Evolutionary conservation across 2,888 invertebrate genomes (phyloP), one percentile per base, ranked within the genome.

Genomic region (Mayetiola destructor): DNA sequence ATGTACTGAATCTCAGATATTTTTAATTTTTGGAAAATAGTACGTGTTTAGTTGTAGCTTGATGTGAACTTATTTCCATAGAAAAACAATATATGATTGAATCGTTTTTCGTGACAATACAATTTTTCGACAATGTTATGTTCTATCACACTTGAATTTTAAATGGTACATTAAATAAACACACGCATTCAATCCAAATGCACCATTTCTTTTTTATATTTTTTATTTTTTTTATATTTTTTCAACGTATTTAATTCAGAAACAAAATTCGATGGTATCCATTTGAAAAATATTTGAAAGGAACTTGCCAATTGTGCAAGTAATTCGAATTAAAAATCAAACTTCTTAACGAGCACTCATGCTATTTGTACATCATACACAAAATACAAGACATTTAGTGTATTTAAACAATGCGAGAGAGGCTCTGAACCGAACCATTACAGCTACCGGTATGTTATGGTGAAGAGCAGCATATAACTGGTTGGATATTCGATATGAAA

Each of bases 361-460:
- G 27, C 23, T 48, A 27, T 27, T 48, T 48, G 53, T 53, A 53
- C 53, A 53, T 53, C 53, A 18, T 30, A 53, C 53, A 53, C 53
- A 53, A 53, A 53, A 53, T 20, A 32, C 53, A 53, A 53, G 53
- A 42, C 56, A 42, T 56, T 56, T 56, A 56, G 30, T 30, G 56
- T 40, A 53, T 53, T 29, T 40, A 40, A 56, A 56, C 56, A 57
- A 52, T 35, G 35, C 37, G 53, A 53, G 29, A n/a, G 48, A 35
- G 53, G 35, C 56, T 56, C 56, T 57, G 57, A 57, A 57, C 52
- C 37, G 57, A 57, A 36, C 48, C 57, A 52, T 48, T 37, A 18
- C 35, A 36, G 23, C 52, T 12, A 57, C 57, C 53, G 53, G 52
- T 53, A 36, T 57, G 29, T 36, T 23, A n/a, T 5, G 4, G 8